Evolutionary conservation across 1,140 invertebrate species (phyloP).

Genomic region (Bombus soroeensis): DNA sequence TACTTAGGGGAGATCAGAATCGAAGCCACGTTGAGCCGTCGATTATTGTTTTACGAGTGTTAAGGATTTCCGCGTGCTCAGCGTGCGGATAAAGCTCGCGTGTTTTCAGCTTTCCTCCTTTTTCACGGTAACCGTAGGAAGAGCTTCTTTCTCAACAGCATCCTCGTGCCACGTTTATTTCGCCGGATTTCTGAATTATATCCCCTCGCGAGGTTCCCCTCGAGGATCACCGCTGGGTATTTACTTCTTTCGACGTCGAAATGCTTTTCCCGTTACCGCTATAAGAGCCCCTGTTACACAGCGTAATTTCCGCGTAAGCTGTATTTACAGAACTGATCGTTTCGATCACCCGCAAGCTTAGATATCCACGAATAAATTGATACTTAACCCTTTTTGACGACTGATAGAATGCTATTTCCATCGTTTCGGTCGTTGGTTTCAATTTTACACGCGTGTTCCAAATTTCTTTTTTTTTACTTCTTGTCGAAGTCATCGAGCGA

Average conservation of each 20-base stretch:
- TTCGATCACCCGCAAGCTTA: background rate
- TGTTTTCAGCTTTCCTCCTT: background rate
- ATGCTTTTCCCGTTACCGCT: background rate
- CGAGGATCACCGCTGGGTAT: background rate
- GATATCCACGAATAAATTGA: background rate
- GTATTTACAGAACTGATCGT: background rate
- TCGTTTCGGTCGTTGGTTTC: too few relatives aligned
- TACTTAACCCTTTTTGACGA: background rate
- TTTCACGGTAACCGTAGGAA: background rate
- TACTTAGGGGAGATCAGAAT: constrained; percentile 13
- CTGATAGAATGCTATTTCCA: background rate
- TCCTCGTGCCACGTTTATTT: background rate
- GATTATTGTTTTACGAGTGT: constrained; percentile 51
- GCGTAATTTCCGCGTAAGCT: background rate
- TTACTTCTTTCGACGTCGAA: background rate
- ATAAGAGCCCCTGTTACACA: background rate
- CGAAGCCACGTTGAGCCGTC: constrained; percentile 26
- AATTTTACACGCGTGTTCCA: too few relatives aligned
- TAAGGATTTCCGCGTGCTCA: constrained; percentile 18
- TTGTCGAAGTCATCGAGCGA: too few relatives aligned
- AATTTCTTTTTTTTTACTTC: too few relatives aligned
- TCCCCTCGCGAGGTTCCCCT: background rate
- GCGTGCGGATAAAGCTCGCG: constrained; percentile 15
- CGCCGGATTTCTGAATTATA: constrained; percentile 10
- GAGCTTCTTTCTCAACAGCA: too few relatives aligned